Evolutionary conservation across 2,113 vertebrate species (phyloP).

Genomic region (Ellobius talpinus): DNA sequence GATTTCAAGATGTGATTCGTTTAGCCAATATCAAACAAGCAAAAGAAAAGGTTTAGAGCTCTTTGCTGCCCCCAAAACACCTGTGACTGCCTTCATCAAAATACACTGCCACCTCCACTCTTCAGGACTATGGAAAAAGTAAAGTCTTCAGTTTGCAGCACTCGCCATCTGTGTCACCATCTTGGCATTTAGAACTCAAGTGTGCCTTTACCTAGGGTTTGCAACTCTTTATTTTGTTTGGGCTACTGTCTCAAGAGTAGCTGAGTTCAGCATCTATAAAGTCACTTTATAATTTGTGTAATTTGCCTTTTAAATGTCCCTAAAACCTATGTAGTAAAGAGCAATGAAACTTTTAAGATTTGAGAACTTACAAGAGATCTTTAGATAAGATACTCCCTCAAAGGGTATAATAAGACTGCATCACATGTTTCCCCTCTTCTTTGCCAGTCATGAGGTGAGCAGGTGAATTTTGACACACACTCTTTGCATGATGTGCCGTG

Average conservation of each 20-base stretch:
- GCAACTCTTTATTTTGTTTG: background rate
- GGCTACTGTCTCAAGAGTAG: background rate
- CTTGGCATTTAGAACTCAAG: background rate
- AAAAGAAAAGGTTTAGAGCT: background rate
- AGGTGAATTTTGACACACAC: background rate
- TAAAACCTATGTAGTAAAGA: background rate
- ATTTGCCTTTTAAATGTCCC: background rate
- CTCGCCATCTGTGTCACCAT: fast-evolving
- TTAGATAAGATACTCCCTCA: too few relatives aligned
- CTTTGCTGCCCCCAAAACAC: too few relatives aligned
- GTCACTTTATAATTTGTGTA: background rate
- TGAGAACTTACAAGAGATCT: background rate
- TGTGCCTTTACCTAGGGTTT: background rate
- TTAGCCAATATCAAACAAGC: background rate
- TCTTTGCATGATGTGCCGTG: too few relatives aligned
- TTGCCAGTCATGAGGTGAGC: background rate
- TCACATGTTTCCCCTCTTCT: background rate
- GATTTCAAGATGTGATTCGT: background rate
- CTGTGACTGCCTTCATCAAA: fast-evolving
- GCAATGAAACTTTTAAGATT: background rate
- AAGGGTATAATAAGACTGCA: background rate
- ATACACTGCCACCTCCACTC: background rate
- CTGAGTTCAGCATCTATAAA: background rate
- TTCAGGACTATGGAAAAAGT: background rate
- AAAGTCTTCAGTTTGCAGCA: background rate